Evolutionary conservation across 2,113 vertebrate genomes (phyloP), one percentile per base, ranked within the genome.

Genomic region (Poeciliopsis retropinna): DNA sequence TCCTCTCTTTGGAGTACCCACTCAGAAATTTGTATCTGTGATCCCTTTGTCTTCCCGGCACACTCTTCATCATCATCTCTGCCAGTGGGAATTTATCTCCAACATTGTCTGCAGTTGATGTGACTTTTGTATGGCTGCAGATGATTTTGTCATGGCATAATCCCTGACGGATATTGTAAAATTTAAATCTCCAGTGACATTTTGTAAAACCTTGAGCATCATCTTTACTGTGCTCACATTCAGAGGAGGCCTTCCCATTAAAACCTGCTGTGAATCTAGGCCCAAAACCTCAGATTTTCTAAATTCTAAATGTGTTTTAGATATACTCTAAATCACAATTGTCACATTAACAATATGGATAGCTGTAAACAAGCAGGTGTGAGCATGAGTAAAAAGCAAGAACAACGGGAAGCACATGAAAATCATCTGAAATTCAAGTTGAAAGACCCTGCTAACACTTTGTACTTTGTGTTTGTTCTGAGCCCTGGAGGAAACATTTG

Each of bases 121-220:
- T 0, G n/a, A n/a, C 12, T 74, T 85, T 64, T 25, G 78, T 75
- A 32, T 14, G 25, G 19, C 67, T 70, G 8, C 47, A 54, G 25
- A 68, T 74, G 6, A 65, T 71, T 68, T 65, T 73, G 9, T 67
- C n/a, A 19, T 17, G 19, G 32, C 31, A 28, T 39, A 29, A 31
- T 71, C 27, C 30, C 75, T 60, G 31, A 2, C 47, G 4, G 17
- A 61, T 29, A 17, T 69, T 37, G 63, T 51, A 30, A 32, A 73
- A 34, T 28, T 71, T 64, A 47, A 65, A 76, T 54, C 25, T 71
- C 25, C 39, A 19, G 12, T 63, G 39, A 76, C 22, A 28, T 67
- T 60, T 31, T 25, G 31, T 64, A 25, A 34, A 34, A 64, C 19
- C 22, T 22, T 64, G 31, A 64, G 39, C 27, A 44, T 41, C 39